phyloP scores from a whole-genome alignment of 2,113 vertebrate genomes.

The Silurus meridionalis region DNA sequence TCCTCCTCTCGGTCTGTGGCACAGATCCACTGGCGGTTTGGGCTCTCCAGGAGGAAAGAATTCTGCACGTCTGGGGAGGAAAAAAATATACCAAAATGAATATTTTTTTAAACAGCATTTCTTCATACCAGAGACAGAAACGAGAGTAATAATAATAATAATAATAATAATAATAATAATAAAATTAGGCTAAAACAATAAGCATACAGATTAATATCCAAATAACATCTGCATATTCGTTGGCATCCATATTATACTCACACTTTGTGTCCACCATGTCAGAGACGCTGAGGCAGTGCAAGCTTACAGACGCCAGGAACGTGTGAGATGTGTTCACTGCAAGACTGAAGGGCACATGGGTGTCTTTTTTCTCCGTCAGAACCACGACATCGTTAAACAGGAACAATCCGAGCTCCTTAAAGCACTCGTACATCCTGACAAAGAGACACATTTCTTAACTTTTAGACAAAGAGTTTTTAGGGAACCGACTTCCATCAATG shows the following conservation, averaged over 20 bases:
- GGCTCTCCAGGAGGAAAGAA: conserved; percentile 74
- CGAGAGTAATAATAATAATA: neutral
- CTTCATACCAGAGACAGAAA: neutral
- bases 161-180: too few relatives aligned
- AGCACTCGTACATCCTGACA: conserved; percentile 71
- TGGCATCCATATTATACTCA: conserved; percentile 53
- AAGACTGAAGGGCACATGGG: conserved; percentile 70
- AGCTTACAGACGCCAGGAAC: conserved; percentile 76
- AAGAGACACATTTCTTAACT: neutral
- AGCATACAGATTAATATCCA: neutral
- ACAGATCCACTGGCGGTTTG: conserved; percentile 73
- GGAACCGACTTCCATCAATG: too few relatives aligned
- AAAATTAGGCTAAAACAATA: neutral
- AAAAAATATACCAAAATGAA: neutral
- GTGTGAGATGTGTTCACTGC: conserved; percentile 66
- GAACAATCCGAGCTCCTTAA: conserved; percentile 75
- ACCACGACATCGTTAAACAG: conserved; percentile 78
- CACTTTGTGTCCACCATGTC: conserved; percentile 77
- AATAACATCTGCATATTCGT: neutral
- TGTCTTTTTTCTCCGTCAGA: conserved; percentile 61
- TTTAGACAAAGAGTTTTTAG: neutral
- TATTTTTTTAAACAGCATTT: neutral
- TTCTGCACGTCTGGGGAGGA: conserved; percentile 73
- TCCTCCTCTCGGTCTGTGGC: conserved; percentile 68
- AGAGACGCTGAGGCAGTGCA: conserved; percentile 67